Evolutionary conservation across 2,113 vertebrate species (phyloP).

Genomic region (Bujurquina vittata): DNA sequence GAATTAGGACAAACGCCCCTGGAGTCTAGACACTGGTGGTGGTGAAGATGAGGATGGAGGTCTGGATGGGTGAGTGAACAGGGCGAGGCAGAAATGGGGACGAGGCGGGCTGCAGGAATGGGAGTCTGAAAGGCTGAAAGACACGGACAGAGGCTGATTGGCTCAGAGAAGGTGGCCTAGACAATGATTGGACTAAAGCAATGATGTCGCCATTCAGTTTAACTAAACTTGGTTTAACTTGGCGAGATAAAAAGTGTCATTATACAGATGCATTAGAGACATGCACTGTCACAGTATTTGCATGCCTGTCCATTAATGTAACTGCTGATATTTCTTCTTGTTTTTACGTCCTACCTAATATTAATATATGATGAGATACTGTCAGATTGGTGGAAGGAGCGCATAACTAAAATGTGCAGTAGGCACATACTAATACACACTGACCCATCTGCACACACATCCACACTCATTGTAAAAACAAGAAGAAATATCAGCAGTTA

Average conservation of each 20-base stretch:
- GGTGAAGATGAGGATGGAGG: too few relatives aligned
- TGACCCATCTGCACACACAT: background rate
- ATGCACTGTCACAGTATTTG: background rate
- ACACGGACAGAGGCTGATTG: too few relatives aligned
- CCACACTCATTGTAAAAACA: background rate
- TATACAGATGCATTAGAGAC: background rate
- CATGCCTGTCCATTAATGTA: background rate
- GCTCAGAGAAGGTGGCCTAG: too few relatives aligned
- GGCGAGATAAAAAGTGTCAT: background rate
- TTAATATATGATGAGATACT: conserved; percentile 1
- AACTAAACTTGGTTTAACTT: background rate
- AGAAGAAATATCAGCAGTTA: too few relatives aligned
- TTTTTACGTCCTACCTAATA: background rate
- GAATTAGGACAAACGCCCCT: too few relatives aligned
- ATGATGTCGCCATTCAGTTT: too few relatives aligned
- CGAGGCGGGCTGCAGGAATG: too few relatives aligned
- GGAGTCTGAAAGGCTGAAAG: too few relatives aligned
- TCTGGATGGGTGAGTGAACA: too few relatives aligned
- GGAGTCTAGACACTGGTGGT: too few relatives aligned
- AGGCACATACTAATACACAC: background rate
- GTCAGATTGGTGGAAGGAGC: background rate
- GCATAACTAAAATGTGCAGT: background rate
- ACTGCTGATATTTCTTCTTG: background rate
- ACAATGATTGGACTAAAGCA: too few relatives aligned
- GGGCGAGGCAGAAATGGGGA: too few relatives aligned